Evolutionary conservation across 2,113 vertebrate genomes (phyloP).

Genomic region (Gasterosteus nipponicus): DNA sequence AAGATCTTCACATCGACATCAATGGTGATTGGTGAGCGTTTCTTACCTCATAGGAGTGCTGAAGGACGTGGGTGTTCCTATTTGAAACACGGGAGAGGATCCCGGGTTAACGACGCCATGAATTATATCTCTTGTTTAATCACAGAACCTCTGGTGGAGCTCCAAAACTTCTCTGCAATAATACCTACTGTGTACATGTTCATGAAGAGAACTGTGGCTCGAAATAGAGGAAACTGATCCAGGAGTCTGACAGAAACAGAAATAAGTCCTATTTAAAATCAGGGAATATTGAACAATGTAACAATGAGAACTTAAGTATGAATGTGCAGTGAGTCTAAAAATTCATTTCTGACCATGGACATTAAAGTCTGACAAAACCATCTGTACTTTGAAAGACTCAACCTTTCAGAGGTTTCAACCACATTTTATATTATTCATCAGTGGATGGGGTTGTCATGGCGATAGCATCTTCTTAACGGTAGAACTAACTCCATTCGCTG

Average conservation of each 20-base stretch:
- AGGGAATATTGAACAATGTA: not conserved
- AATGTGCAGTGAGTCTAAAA: not conserved
- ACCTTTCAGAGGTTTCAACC: not conserved
- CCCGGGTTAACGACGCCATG: not conserved
- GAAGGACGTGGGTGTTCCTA: constrained; percentile 74
- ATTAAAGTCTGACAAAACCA: not conserved
- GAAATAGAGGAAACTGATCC: constrained; percentile 72
- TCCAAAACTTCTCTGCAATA: not conserved
- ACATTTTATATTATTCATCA: not conserved
- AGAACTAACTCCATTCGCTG: not conserved
- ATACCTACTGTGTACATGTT: constrained; percentile 72
- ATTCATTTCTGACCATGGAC: not conserved
- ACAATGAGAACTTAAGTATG: not conserved
- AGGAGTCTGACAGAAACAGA: constrained; percentile 70
- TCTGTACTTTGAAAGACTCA: not conserved
- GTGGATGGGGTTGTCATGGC: not conserved
- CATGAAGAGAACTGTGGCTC: constrained; percentile 68
- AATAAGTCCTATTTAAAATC: not conserved
- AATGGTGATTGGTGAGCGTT: not conserved
- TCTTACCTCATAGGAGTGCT: constrained; percentile 73
- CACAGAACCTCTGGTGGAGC: not conserved
- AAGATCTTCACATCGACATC: not conserved
- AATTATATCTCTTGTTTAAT: not conserved
- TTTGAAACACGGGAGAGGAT: constrained; percentile 26
- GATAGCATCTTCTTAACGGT: not conserved